A percentile compares a stretch with the other conserved stretches of the same genome.
phyloP scores from a whole-genome alignment of 2,888 invertebrate genomes.

The Leptinotarsa juncta region DNA sequence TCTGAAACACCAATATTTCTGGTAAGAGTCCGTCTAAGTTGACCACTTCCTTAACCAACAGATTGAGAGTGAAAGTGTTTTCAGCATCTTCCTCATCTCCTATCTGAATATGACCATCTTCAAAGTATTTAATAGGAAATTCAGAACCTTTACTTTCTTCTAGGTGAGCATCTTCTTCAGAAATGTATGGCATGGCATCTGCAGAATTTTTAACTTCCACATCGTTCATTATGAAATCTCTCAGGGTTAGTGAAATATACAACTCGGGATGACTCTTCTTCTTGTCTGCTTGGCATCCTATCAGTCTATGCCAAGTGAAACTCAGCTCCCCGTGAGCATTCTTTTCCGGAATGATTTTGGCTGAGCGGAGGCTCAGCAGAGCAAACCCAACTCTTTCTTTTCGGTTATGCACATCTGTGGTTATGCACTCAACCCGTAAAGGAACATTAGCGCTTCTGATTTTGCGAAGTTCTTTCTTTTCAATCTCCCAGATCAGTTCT shows the following conservation, averaged over 20 bases:
- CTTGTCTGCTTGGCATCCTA: conserved; percentile 65
- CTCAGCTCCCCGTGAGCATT: conserved; percentile 67
- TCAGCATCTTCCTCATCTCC: conserved; percentile 62
- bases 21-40: conserved; percentile 70
- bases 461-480: conserved; percentile 77
- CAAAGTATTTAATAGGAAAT: conserved; percentile 65
- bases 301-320: conserved; percentile 73
- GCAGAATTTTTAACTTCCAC: conserved; percentile 46
- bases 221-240: conserved; percentile 68
- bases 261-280: conserved; percentile 71
- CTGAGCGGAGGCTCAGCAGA: conserved; percentile 76
- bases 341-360: conserved; percentile 73
- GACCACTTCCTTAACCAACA: conserved; percentile 69
- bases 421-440: conserved; percentile 77
- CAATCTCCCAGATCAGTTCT: conserved; percentile 84
- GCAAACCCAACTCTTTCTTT: conserved; percentile 77
- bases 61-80: conserved; percentile 68
- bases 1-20: conserved; percentile 59
- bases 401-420: conserved; percentile 68
- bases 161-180: conserved; percentile 47
- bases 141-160: conserved; percentile 33
- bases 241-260: conserved; percentile 70
- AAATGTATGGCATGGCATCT: conserved; percentile 49
- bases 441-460: conserved; percentile 80
- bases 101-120: conserved; percentile 70